Evolutionary conservation across 2,113 vertebrate genomes (phyloP).

Genomic region (Sphyrna mokarran): DNA sequence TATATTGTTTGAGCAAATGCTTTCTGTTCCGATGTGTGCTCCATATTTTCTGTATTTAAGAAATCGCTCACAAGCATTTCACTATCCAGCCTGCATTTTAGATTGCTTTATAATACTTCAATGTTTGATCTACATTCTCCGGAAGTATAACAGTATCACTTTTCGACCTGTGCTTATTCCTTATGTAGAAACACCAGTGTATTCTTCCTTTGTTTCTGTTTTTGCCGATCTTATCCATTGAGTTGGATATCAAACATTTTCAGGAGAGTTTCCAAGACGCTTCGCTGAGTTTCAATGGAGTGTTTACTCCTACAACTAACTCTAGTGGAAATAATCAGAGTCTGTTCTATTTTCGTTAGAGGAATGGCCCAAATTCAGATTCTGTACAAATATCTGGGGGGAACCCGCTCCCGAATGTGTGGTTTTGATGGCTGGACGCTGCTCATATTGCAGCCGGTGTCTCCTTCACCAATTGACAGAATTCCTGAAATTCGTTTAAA

Average conservation of each 20-base stretch:
- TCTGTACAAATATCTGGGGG: not conserved
- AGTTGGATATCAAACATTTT: not conserved
- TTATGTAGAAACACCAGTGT: not conserved
- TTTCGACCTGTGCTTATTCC: not conserved
- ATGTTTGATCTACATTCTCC: not conserved
- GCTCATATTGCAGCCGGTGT: constrained; percentile 50
- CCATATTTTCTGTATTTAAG: not conserved
- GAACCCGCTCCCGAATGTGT: constrained; percentile 30
- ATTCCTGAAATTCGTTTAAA: not conserved
- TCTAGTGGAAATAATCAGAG: not conserved
- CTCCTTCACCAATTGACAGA: constrained; percentile 53
- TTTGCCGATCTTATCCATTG: not conserved
- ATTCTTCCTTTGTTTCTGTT: not conserved
- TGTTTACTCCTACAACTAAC: not conserved
- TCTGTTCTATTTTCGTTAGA: not conserved
- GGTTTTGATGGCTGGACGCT: constrained; percentile 51
- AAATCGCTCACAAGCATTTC: not conserved
- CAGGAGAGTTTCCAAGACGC: not conserved
- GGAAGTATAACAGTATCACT: not conserved
- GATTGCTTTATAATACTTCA: not conserved
- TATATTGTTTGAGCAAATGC: too few relatives aligned
- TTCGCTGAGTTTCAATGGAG: not conserved
- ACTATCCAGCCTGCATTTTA: not conserved
- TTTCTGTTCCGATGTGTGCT: too few relatives aligned
- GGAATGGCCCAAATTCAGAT: not conserved